phyloP scores from a whole-genome alignment of 2,888 invertebrate genomes.

The Azorinus chamasolen region DNA sequence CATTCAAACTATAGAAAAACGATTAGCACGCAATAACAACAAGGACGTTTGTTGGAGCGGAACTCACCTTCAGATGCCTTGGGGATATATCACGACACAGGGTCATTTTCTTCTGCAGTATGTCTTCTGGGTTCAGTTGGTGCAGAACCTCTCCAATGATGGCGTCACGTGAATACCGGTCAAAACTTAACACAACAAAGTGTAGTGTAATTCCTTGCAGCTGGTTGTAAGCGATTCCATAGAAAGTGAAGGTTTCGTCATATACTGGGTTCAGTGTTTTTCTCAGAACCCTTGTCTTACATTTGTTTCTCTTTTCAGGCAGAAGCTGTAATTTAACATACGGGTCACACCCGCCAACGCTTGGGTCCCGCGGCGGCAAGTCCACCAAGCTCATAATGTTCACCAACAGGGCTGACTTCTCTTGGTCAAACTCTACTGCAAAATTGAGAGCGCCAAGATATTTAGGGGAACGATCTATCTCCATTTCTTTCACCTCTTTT shows the following conservation, averaged over 20 bases:
- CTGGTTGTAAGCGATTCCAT: constrained; percentile 92
- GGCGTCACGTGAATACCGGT: constrained; percentile 99
- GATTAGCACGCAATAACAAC: too few relatives aligned
- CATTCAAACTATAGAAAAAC: too few relatives aligned
- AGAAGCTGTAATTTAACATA: constrained; percentile 99
- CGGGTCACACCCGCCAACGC: constrained; percentile 95
- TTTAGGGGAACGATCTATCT: constrained; percentile 54
- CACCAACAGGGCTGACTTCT: constrained; percentile 96
- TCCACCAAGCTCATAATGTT: constrained; percentile 96
- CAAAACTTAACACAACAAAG: constrained; percentile 89
- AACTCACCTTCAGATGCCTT: constrained; percentile 94
- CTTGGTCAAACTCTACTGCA: constrained; percentile 95
- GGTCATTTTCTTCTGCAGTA: constrained; percentile 86
- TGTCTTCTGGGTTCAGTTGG: constrained; percentile 82
- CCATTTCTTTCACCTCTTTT: constrained; percentile 54
- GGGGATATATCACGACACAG: constrained; percentile 95
- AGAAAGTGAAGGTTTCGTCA: constrained; percentile 99
- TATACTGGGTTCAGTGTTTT: constrained; percentile 98
- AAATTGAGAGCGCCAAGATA: constrained; percentile 96
- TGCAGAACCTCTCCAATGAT: constrained; percentile 99
- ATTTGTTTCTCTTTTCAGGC: constrained; percentile 99
- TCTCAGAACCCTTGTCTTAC: constrained; percentile 97
- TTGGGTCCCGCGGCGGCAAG: constrained; percentile 93
- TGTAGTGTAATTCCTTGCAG: constrained; percentile 95
- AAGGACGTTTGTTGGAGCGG: neutral